Evolutionary conservation across 2,113 vertebrate genomes (phyloP), one percentile per base, ranked within the genome.

Genomic region (Ophiodon elongatus): DNA sequence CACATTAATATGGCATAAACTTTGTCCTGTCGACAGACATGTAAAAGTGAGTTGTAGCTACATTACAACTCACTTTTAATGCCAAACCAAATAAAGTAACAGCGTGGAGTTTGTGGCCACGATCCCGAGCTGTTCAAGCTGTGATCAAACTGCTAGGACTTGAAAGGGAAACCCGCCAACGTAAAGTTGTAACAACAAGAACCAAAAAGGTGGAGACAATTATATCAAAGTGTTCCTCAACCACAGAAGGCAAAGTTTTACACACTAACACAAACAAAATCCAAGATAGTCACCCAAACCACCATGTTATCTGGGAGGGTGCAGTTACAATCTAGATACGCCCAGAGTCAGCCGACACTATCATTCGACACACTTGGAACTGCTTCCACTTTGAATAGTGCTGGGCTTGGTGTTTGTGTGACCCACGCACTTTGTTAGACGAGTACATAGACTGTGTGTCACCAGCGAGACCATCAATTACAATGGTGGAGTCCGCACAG

Each of bases 391-490:
- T 35, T 56, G 17, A 25, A 64, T 39, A 27, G 27, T 11, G 45
- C 75, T 35, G 70, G 29, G 69, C 45, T 83, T 65, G 23, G 39
- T 13, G 23, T 31, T 79, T 79, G 39, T 73, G 78, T 27, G 56
- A 91, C 80, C 73, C 73, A 62, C 67, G 23, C 76, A 27, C 59
- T 86, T 64, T 54, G 71, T 64, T 68, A 76, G 50, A 76, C 1
- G 25, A 70, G 74, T 8, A 75, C 66, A 75, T 7, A 88, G 85
- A 86, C 81, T 64, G 60, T 65, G 69, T 83, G 82, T 91, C 90
- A 88, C 71, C 84, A 85, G 65, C 17, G 2, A 89, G 66, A 76
- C 83, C 80, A 37, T 87, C 82, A 90, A 91, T 91, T 90, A 92
- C 74, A 68, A 69, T 11, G 52, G 64, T 72, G 71, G 84, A 85